A percentile compares a stretch with the other conserved stretches of the same genome.
Conservation (phyloP, 2,113 vertebrate species). For the Lontra canadensis region DNA sequence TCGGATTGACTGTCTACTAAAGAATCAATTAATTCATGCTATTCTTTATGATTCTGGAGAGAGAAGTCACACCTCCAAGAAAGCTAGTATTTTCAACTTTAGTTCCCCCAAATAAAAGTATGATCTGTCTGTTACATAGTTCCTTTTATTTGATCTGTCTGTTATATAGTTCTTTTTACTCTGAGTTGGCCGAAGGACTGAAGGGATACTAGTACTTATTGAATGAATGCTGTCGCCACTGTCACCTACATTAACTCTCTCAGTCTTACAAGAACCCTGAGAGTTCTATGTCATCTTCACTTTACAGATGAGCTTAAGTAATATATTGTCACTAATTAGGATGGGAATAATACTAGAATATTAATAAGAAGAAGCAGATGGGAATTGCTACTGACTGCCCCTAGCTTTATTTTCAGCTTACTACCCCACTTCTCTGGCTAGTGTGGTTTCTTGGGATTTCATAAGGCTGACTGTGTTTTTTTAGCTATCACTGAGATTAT, state of each 20-base stretch:
- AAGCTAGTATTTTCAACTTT: not conserved
- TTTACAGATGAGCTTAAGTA: not conserved
- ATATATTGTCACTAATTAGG: not conserved
- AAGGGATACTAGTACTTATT: not conserved
- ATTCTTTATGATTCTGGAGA: not conserved
- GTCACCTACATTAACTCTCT: not conserved
- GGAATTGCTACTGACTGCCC: not conserved
- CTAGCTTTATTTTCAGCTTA: not conserved
- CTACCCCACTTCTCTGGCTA: not conserved
- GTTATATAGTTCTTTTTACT: not conserved
- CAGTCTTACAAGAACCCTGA: not conserved
- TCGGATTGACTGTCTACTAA: not conserved
- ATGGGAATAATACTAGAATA: not conserved
- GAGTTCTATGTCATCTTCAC: not conserved
- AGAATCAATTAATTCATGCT: not conserved
- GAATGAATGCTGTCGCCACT: not conserved
- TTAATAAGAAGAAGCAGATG: not conserved
- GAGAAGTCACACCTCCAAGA: not conserved
- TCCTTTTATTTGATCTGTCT: not conserved
- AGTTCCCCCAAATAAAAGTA: not conserved
- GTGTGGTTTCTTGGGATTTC: not conserved
- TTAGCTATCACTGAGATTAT: not conserved
- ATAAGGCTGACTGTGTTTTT: not conserved
- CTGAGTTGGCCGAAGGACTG: not conserved
- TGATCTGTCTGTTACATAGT: not conserved